These are phyloP conservation scores for Acanthopleura granulata DNA, from an alignment of 2,888 invertebrate species.

Conservation along the genomic window DNA sequence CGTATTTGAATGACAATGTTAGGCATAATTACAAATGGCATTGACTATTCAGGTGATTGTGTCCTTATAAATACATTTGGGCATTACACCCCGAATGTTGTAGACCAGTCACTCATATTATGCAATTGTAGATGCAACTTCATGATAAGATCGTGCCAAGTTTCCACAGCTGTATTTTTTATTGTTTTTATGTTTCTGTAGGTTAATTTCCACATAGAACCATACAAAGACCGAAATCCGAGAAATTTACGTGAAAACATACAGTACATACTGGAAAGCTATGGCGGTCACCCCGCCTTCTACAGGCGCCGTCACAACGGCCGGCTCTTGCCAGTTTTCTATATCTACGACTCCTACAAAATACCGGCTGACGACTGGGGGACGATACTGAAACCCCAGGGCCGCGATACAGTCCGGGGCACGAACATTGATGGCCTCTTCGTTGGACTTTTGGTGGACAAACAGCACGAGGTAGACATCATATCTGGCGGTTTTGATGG, in stretches of 20 bases:
- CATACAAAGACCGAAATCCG: slow-evolving; percentile 70
- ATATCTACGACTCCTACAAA: slow-evolving; percentile 78
- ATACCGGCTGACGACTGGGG: slow-evolving; percentile 73
- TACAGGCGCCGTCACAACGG: slow-evolving; percentile 66
- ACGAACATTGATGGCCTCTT: slow-evolving; percentile 75
- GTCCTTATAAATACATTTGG: too few species aligned
- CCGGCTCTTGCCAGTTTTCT: slow-evolving; percentile 74
- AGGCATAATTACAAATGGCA: too few species aligned
- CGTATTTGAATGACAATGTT: too few species aligned
- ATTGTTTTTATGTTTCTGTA: slow-evolving; percentile 40
- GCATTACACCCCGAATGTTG: too few species aligned
- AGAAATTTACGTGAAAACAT: slow-evolving; percentile 65
- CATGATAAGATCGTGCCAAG: too few species aligned
- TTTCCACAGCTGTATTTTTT: slow-evolving; percentile 13
- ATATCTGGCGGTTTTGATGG: slow-evolving; percentile 72
- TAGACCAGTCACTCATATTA: too few species aligned
- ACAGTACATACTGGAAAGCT: slow-evolving; percentile 67
- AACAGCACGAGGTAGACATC: slow-evolving; percentile 71
- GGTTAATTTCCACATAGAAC: slow-evolving; percentile 76
- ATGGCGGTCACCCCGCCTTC: slow-evolving; percentile 74
- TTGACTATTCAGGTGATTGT: too few species aligned
- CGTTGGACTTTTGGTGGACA: slow-evolving; percentile 75
- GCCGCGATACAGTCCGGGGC: slow-evolving; percentile 72
- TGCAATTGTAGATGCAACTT: too few species aligned
- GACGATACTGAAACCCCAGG: slow-evolving; percentile 63